Evolutionary conservation across 2,113 vertebrate species (phyloP).

Genomic region (Sakesphorus luctuosus): DNA sequence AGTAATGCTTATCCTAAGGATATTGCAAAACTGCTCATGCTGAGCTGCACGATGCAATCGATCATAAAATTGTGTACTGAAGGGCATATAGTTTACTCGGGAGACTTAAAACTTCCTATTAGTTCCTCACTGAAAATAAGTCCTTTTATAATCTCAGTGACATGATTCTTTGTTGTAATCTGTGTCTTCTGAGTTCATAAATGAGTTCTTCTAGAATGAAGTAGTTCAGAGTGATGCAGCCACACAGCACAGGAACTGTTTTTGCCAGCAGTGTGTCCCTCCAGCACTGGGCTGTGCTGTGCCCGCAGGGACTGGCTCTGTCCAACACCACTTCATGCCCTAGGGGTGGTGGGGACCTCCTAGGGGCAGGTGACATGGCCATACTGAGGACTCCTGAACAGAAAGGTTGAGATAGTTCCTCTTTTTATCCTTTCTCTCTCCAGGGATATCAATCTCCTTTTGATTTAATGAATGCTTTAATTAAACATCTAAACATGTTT

Average conservation of each 20-base stretch:
- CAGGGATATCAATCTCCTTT: not conserved
- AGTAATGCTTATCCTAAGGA: not conserved
- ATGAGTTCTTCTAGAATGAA: not conserved
- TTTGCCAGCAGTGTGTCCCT: not conserved
- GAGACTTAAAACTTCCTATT: not conserved
- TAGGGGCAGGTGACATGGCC: fast-evolving
- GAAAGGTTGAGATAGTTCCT: no score
- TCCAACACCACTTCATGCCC: fast-evolving
- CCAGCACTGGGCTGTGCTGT: fast-evolving
- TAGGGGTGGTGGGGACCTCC: fast-evolving
- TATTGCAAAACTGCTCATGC: not conserved
- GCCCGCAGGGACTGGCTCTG: not conserved
- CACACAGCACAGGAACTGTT: fast-evolving
- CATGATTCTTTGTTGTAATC: not conserved
- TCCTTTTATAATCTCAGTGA: not conserved
- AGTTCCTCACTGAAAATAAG: not conserved
- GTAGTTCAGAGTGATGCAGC: fast-evolving
- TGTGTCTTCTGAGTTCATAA: not conserved
- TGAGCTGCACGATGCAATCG: not conserved
- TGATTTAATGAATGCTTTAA: not conserved
- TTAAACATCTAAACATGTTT: not conserved
- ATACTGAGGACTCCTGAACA: fast-evolving
- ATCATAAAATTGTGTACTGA: not conserved
- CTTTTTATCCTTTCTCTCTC: not conserved
- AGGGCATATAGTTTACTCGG: not conserved